Conservation (phyloP, 37 sponge, comb jelly and placozoan species). For the Eunapius fragilis region DNA sequence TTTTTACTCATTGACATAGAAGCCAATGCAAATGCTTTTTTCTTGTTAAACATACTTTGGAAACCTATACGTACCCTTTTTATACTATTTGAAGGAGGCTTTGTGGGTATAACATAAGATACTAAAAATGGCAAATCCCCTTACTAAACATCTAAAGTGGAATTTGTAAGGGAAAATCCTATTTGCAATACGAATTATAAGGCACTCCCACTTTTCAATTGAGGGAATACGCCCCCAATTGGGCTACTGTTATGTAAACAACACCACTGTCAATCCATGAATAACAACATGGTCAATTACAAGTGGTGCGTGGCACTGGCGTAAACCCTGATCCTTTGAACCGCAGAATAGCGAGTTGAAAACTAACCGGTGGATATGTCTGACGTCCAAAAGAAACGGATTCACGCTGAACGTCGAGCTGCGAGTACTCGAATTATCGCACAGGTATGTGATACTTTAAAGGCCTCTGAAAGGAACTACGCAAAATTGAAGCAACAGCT, state of each 20-base stretch:
- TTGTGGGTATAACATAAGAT: background rate
- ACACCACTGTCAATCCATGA: too few relatives aligned
- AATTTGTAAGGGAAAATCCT: too few relatives aligned
- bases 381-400: slow-evolving; percentile 5
- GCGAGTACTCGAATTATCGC: slow-evolving; percentile 7
- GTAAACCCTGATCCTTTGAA: slow-evolving; percentile 48
- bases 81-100: background rate
- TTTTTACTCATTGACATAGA: background rate
- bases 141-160: too few relatives aligned
- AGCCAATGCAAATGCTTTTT: background rate
- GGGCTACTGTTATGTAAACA: too few relatives aligned
- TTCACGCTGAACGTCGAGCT: slow-evolving; percentile 18
- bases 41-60: background rate
- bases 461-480: background rate
- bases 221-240: too few relatives aligned
- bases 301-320: too few relatives aligned
- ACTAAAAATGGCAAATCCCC: background rate
- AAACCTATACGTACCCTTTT: background rate
- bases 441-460: background rate
- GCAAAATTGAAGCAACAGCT: background rate
- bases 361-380: too few relatives aligned
- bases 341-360: background rate
- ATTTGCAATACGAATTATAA: too few relatives aligned
- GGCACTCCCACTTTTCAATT: too few relatives aligned
- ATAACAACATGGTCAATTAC: too few relatives aligned